Base-by-base conservation (phyloP, 2,888 invertebrate species). In the Agrochola litura region DNA sequence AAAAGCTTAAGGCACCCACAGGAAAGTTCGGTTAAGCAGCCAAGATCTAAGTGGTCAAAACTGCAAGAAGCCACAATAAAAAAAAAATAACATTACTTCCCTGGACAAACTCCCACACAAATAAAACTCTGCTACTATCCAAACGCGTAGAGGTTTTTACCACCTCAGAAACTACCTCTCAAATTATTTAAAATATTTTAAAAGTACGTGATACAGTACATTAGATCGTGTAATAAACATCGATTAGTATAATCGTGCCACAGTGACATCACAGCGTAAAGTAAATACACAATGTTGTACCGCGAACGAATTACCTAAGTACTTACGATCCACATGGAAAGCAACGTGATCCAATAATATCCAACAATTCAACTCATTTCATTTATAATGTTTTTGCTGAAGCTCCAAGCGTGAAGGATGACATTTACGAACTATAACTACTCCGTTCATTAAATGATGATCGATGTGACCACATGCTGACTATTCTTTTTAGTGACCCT, bases 221-320 rank as follows among this genome's bases (percentile, higher is more conserved):
- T 76, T 25, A 43, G 30, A 43, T 43, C 43, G n/a, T 3, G 16
- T 25, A 43, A 41, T 43, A 73, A 64, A 80, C 43, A 80, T 63
- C n/a, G 63, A 74, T 80, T 79, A 80, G 67, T 74, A 60, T 46
- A 73, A 68, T 74, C 58, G 25, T 81, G 64, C 58, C 37, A 46
- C 25, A 56, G 16, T 80, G 73, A 79, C 68, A 46, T 60, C 58
- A 65, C 46, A 22, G 10, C 37, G 54, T 63, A 67, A 66, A 64
- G 58, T 70, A 77, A 78, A 78, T 70, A 77, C 12, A 30, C 49
- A 64, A 22, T 19, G 25, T 49, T 49, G 30, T 56, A 63, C 56
- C 6, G 41, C 25, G 37, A 70, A 54, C 52, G 25, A 66, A 76
- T 54, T 67, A 64, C 25, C 10, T 43, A 54, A 12, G 37, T 54